Conservation (phyloP, 2,113 vertebrate species). For the Microtus pennsylvanicus region DNA sequence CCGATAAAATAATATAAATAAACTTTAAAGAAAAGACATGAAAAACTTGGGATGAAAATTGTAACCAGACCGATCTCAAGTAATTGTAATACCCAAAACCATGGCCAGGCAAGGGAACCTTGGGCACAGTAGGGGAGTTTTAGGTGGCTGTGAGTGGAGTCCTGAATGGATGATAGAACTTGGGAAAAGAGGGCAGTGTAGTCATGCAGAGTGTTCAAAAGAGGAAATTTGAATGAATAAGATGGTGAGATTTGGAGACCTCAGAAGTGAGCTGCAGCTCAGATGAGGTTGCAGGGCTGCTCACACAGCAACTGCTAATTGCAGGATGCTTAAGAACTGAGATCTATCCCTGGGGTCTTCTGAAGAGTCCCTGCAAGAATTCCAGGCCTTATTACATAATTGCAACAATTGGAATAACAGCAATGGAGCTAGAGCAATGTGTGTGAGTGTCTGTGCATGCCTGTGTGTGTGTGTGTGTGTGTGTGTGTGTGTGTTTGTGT, state of each 20-base stretch:
- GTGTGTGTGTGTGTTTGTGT: background rate
- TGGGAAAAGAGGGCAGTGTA: background rate
- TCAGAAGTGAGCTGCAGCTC: background rate
- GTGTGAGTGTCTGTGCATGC: background rate
- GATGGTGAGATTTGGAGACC: background rate
- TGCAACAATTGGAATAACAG: background rate
- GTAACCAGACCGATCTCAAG: background rate
- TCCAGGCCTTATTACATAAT: background rate
- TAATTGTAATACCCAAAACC: background rate
- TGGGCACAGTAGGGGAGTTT: background rate
- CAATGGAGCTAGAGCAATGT: background rate
- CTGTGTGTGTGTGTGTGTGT: background rate
- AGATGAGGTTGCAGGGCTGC: background rate
- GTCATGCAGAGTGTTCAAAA: background rate
- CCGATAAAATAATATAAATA: background rate
- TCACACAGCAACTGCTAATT: background rate
- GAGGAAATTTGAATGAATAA: background rate
- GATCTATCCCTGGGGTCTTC: background rate
- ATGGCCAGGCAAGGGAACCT: background rate
- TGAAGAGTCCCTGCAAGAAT: background rate
- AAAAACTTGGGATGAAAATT: background rate
- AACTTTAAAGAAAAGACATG: slow-evolving; percentile 18
- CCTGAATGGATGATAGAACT: background rate
- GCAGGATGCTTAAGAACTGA: background rate
- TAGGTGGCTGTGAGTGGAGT: background rate